phyloP scores from a whole-genome alignment of 2,113 vertebrate species.

The Brienomyrus longianalis region DNA sequence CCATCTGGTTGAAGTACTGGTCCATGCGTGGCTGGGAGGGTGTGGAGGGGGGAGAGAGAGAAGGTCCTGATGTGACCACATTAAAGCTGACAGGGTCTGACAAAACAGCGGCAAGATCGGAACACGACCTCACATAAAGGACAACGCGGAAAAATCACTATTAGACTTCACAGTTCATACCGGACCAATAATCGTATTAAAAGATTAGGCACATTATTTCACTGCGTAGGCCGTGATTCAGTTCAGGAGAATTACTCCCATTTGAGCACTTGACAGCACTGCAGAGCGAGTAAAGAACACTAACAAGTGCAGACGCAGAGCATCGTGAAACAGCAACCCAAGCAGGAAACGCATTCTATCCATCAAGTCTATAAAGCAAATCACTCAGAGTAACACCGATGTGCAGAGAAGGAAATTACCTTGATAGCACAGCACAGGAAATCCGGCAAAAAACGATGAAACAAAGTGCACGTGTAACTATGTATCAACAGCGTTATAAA shows the following conservation, averaged over 20 bases:
- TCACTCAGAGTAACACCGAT: not conserved
- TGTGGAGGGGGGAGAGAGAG: conserved; percentile 8
- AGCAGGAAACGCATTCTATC: not conserved
- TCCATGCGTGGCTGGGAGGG: conserved; percentile 86
- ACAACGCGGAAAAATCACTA: not conserved
- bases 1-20: conserved; percentile 98
- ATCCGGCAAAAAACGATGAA: not conserved
- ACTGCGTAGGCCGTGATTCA: not conserved
- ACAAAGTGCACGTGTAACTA: not conserved
- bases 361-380: not conserved
- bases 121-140: not conserved
- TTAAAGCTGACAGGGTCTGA: not conserved
- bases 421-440: not conserved
- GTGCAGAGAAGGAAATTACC: not conserved
- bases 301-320: not conserved
- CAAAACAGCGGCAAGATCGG: not conserved
- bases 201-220: not conserved
- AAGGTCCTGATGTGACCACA: too few species aligned
- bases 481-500: not conserved
- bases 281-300: not conserved
- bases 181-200: not conserved
- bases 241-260: not conserved
- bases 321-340: not conserved
- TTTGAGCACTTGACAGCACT: not conserved
- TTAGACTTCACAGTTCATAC: not conserved